Evolutionary conservation across 2,888 invertebrate species (phyloP), one percentile per base, ranked within the genome.

Genomic region (Hypena proboscidalis): DNA sequence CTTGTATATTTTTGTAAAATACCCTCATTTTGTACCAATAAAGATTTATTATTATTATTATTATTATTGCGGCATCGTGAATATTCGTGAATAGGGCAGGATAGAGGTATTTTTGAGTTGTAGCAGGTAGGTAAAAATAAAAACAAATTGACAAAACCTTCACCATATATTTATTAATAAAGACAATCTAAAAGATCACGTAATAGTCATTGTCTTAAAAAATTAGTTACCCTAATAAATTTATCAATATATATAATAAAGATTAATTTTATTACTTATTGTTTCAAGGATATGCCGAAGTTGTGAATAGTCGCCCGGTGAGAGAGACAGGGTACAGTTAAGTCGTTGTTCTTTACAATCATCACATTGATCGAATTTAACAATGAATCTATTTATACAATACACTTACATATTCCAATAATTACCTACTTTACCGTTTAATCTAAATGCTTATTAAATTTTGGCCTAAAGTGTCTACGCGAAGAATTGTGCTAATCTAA

Each of bases 111-210:
- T n/a, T n/a, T n/a, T n/a, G n/a, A n/a, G n/a, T n/a, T n/a, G n/a
- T n/a, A n/a, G n/a, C n/a, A 34, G 29, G 32, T 27, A 34, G 39
- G 33, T 37, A 55, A 80, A 83, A 83, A 88, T 80, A 81, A 86
- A 85, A 86, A 83, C 80, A 70, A 86, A 68, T 83, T 79, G 84
- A 86, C 86, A 85, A 90, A 90, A 90, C 88, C 87, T 90, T 90
- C 89, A 90, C 90, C 90, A 90, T 90, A 88, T 90, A 90, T 90
- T 90, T 90, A 90, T 90, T 90, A 90, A 90, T 90, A 90, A 90
- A 90, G 90, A 90, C 90, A 90, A 89, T 90, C 90, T 90, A 90
- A 90, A 90, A 90, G 90, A 90, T 90, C 90, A 90, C 90, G 83
- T 90, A 90, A 85, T 87, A 88, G 88, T 90, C 88, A 88, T 87